phyloP scores from a whole-genome alignment of 2,113 vertebrate genomes.

The Camelus bactrianus region DNA sequence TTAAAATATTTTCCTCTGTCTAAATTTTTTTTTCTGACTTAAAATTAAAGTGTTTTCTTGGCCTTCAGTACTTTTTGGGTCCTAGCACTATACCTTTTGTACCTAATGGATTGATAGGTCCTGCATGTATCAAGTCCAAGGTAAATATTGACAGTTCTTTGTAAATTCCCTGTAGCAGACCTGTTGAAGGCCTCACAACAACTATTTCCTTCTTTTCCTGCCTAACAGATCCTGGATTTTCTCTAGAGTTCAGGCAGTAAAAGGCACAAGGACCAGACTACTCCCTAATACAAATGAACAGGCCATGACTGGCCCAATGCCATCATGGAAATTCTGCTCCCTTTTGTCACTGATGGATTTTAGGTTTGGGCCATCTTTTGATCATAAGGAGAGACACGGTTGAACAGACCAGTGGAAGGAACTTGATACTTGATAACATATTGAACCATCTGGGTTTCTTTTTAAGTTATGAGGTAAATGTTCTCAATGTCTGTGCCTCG shows the following conservation, averaged over 20 bases:
- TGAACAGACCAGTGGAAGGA: neutral
- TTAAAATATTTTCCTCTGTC: neutral
- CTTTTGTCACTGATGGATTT: neutral
- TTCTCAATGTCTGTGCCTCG: neutral
- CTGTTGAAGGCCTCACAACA: neutral
- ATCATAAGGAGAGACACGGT: neutral
- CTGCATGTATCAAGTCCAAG: neutral
- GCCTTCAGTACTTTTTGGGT: neutral
- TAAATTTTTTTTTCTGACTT: neutral
- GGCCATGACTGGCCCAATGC: rapidly evolving
- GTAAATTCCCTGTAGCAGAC: neutral
- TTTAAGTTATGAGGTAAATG: neutral
- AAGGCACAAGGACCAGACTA: rapidly evolving
- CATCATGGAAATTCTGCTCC: neutral
- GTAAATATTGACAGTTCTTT: neutral
- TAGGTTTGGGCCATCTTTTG: neutral
- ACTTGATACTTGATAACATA: neutral
- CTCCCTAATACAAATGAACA: neutral
- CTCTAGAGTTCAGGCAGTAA: neutral
- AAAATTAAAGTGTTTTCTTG: neutral
- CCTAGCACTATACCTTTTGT: neutral
- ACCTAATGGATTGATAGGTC: neutral
- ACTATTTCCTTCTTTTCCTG: neutral
- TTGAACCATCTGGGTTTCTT: neutral
- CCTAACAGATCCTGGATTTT: neutral